Base-by-base conservation (phyloP, 2,888 invertebrate species). In the Sialis fuliginosa region DNA sequence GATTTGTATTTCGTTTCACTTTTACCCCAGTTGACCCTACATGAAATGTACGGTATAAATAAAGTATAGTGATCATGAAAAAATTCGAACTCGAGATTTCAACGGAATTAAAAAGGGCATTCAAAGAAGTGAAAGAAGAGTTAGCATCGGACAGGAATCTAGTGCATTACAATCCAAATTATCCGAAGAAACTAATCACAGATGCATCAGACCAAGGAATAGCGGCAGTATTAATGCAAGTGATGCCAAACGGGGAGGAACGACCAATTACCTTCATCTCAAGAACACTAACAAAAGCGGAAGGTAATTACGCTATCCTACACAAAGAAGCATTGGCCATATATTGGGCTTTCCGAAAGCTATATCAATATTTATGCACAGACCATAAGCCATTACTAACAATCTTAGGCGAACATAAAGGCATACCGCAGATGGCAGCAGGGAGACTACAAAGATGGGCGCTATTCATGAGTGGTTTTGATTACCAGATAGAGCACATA, bases 281-380 rank as follows among this genome's bases (percentile, higher is more conserved):
- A 34, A 34, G 34, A 9, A 34, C 34, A 34, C 9, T 34, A 34
- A 6, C 34, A 34, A 34, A 34, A 34, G 34, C 34, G 9, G 34
- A 34, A 34, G 9, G 9, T 34, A 34, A 34, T 34, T 34, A 34
- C 9, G 6, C 9, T 7, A 9, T 7, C 9, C 6, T 9, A 6
- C 34, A 34, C 9, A 34, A 9, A 34, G 9, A 34, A 34, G 9
- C 34, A 7, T 34, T 34, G 13, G 39, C 42, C 40, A 49, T 52
- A 10, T 51, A 50, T 39, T 54, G 51, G 52, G 48, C 48, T 8
- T 46, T 49, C 5, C 44, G 33, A 22, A 47, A 48, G 32, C 40
- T 45, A 33, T 37, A 37, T 10, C 45, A 39, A 33, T 45, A 48
- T 45, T 39, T 49, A 8, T 34, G 33, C 6, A 50, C 46, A 3